Percentiles rank a stretch among this genome's conserved stretches.
These are phyloP conservation scores for Tetragonula clypearis DNA, from an alignment of 1,140 invertebrate genomes.

Conservation along the genomic window DNA sequence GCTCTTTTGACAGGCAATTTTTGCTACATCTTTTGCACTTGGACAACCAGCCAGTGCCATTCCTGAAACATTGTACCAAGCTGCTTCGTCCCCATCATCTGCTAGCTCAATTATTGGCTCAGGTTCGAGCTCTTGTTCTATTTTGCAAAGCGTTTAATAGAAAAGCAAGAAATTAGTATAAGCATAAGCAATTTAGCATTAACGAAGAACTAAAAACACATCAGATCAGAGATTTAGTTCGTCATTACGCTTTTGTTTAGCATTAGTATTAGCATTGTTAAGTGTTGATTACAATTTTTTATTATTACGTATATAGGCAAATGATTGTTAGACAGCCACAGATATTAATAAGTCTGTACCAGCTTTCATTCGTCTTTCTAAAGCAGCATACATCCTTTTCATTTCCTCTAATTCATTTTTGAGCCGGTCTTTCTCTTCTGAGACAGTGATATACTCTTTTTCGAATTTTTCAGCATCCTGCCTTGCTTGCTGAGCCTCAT, in stretches of 20 bases:
- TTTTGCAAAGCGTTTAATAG: slow-evolving; percentile 53
- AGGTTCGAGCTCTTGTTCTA: slow-evolving; percentile 56
- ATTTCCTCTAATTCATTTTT: slow-evolving; percentile 90
- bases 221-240: background rate
- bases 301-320: background rate
- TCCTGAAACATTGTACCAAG: slow-evolving; percentile 79
- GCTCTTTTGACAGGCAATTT: slow-evolving; percentile 79
- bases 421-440: slow-evolving; percentile 89
- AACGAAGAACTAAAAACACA: background rate
- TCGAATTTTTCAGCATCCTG: slow-evolving; percentile 90
- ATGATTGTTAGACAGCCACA: background rate
- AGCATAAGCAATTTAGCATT: slow-evolving; percentile 21
- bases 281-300: background rate
- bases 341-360: slow-evolving; percentile 61
- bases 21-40: slow-evolving; percentile 79
- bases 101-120: slow-evolving; percentile 74
- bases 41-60: slow-evolving; percentile 81
- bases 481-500: slow-evolving; percentile 88
- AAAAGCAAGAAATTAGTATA: slow-evolving; percentile 60
- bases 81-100: slow-evolving; percentile 70
- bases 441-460: slow-evolving; percentile 88
- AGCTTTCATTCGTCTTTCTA: slow-evolving; percentile 85
- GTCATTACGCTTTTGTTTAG: background rate
- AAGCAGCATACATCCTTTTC: slow-evolving; percentile 87
- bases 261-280: slow-evolving; percentile 8